Base-by-base conservation (phyloP, 2,888 invertebrate genomes). In the Allacma fusca region DNA sequence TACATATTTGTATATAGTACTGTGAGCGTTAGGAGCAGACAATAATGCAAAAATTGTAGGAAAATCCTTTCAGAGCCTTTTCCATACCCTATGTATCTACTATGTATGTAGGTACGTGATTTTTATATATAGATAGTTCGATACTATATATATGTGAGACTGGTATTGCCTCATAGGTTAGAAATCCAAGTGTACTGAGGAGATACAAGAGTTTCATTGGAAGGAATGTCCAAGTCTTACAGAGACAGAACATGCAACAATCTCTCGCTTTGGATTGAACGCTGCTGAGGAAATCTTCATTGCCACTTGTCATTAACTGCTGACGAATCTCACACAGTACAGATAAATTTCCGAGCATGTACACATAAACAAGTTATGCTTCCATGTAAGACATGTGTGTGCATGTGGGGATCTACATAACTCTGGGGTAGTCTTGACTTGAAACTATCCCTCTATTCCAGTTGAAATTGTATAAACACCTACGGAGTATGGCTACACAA, bases 241-340 rank as follows among this genome's bases (percentile, higher is more conserved):
- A 50, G 50, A 13, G 4, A 50, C 9, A 50, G 50, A 50, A 50
- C 50, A 50, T 50, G 50, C 50, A 50, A 50, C 50, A 50, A 50
- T 50, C 50, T 50, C 50, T 50, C 16, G 50, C 7, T 50, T 50
- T 50, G 50, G 50, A 50, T n/a, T 50, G 19, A 50, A 50, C 50
- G n/a, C 28, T 67, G 34, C 67, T 67, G 67, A 67, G 67, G 44
- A 67, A 74, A 74, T 74, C 74, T 74, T 67, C 74, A 74, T 74
- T 74, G 74, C 74, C 74, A 74, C 74, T 74, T 74, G 74, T 44
- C 44, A 65, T 65, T 74, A 43, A 65, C 74, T 74, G 74, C 65
- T 74, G 73, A 73, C 73, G 73, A 73, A 64, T 62, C 64, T 62
- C 73, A 34, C 40, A 73, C 43, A 71, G 13, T 21, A 34, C n/a